A percentile compares a stretch with the other conserved stretches of the same genome.
These are phyloP conservation scores for Pipistrellus pipistrellus DNA, from an alignment of 2,797 vertebrate species.

Conservation along the genomic window DNA sequence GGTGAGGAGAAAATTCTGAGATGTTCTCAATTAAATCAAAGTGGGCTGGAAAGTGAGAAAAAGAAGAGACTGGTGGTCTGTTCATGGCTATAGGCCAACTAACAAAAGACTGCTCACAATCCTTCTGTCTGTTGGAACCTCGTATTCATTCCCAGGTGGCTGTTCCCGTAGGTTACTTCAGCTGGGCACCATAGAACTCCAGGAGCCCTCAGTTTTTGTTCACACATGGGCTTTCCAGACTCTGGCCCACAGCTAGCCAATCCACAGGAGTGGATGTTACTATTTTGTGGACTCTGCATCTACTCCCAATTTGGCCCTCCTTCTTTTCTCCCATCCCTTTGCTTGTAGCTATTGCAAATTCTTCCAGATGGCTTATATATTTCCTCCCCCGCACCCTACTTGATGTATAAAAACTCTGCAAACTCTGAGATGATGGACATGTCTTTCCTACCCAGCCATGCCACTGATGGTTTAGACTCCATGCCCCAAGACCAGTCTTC, in stretches of 20 bases:
- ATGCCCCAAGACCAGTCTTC: background rate
- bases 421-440: background rate
- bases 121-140: background rate
- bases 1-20: background rate
- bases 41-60: too few species aligned
- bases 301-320: background rate
- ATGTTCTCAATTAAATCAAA: background rate
- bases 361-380: background rate
- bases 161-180: background rate
- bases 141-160: background rate
- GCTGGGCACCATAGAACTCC: background rate
- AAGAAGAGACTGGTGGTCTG: background rate
- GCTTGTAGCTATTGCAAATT: background rate
- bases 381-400: too few species aligned
- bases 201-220: background rate
- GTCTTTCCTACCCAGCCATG: background rate
- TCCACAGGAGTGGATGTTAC: background rate
- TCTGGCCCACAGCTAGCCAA: background rate
- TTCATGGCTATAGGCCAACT: background rate
- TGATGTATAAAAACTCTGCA: background rate
- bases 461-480: background rate
- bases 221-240: background rate
- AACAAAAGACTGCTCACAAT: background rate
- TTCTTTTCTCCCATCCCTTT: background rate
- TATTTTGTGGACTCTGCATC: background rate